Base-by-base conservation (phyloP, 2,888 invertebrate species). In the Sphaeridia pumilis region DNA sequence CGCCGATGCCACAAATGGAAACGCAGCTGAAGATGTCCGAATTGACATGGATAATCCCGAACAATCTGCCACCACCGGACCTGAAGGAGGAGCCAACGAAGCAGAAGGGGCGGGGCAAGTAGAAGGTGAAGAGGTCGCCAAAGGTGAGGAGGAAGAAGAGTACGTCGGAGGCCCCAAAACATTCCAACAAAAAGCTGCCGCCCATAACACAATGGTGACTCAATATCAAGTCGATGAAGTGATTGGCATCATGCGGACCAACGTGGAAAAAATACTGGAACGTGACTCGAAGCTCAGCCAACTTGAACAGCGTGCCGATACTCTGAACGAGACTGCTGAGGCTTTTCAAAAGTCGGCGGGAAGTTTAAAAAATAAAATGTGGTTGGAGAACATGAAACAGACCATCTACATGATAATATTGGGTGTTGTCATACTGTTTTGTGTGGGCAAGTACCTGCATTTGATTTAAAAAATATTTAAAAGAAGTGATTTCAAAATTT, bases 261-360 rank as follows among this genome's bases (percentile, higher is more conserved):
- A 38, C 38, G 38, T 38, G 38, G 38, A 38, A 17, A 38, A 38
- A 20, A 38, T 38, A 38, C 17, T 38, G 38, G 38, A 38, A 38
- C 38, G 38, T 7, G 38, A 38, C 17, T 38, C 38, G 5, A 38
- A 38, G 38, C 38, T 38, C 12, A 38, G 38, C 20, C 17, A 38
- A 17, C 17, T 38, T 5, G 38, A 38, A 38, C 38, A 38, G 17
- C 38, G 38, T 5, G 38, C 38, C 7, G 38, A 38, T 17, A 38
- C 38, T 17, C 38, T 38, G 5, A 5, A 38, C 17, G 38, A 38
- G 17, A 5, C 10, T 38, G 38, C 38, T 17, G 38, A 38, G 20
- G 38, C 38, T 5, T 38, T 38, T 38, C 38, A 38, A 17, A 38
- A 38, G 17, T 38, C 38, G 10, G 38, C 38, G 17, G 38, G 38